These are phyloP conservation scores for Platichthys flesus DNA, from an alignment of 2,113 vertebrate species.

Conservation along the genomic window DNA sequence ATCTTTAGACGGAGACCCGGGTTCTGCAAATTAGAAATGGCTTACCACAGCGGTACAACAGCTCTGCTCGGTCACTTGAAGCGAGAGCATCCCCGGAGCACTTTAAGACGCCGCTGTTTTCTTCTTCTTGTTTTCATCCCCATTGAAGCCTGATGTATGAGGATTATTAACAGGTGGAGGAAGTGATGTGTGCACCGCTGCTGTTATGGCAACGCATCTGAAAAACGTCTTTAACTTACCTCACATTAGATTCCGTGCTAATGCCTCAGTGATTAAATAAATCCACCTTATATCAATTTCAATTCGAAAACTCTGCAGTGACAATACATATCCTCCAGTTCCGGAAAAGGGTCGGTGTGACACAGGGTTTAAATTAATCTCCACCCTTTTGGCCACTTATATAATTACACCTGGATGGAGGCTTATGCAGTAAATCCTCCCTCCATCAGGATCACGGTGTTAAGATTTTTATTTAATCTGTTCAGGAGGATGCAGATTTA, in stretches of 20 bases:
- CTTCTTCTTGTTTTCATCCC: not conserved
- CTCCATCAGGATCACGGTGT: too few species aligned
- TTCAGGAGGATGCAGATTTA: not conserved
- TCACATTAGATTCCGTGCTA: not conserved
- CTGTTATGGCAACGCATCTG: not conserved
- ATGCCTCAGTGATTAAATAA: too few species aligned
- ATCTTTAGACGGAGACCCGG: not conserved
- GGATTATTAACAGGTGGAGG: not conserved
- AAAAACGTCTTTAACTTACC: not conserved
- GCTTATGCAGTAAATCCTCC: not conserved
- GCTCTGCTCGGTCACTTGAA: not conserved
- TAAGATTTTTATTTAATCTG: not conserved
- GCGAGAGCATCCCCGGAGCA: not conserved
- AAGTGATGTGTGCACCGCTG: not conserved
- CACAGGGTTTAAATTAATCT: not conserved
- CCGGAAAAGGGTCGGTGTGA: not conserved
- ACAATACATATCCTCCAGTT: not conserved
- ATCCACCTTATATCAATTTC: not conserved
- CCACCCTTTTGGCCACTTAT: too few species aligned
- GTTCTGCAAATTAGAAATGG: not conserved
- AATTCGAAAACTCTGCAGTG: not conserved
- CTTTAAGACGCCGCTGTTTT: not conserved
- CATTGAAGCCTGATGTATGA: not conserved
- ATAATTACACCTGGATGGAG: not conserved
- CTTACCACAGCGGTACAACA: constrained; percentile 1